Conservation (phyloP, 2,113 vertebrate genomes). For the Thalassarche chlororhynchos region DNA sequence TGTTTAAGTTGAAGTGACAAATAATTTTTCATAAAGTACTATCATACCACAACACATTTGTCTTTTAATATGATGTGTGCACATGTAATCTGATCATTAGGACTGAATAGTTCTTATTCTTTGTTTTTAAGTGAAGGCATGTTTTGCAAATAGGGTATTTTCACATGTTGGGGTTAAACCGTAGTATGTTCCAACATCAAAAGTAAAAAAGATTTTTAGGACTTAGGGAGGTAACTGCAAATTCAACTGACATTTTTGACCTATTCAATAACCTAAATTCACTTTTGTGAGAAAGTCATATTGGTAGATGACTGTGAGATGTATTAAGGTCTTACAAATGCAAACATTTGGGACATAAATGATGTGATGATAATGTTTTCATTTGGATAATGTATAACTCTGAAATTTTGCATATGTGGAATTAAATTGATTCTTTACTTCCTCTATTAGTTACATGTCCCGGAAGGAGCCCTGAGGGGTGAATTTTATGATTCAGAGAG, state of each 20-base stretch:
- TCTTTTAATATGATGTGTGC: not conserved
- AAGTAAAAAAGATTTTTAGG: not conserved
- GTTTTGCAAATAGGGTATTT: not conserved
- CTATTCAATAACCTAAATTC: not conserved
- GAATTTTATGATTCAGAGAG: not conserved
- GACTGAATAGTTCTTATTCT: not conserved
- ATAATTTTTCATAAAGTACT: not conserved
- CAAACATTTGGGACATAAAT: not conserved
- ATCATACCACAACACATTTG: not conserved
- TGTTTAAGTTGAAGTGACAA: not conserved
- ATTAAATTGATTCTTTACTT: not conserved
- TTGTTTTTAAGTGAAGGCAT: not conserved
- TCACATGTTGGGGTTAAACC: not conserved
- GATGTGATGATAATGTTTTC: not conserved
- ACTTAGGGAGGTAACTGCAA: not conserved
- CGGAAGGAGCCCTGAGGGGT: not conserved
- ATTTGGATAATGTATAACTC: not conserved
- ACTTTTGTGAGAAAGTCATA: not conserved
- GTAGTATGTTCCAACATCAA: not conserved
- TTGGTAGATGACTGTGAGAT: not conserved
- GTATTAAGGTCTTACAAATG: not conserved
- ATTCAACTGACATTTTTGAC: not conserved
- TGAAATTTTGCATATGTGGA: not conserved
- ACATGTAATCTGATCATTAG: not conserved
- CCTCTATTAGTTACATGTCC: not conserved